Conservation (phyloP, 35 echinoderm and acorn worm species). For the Ptychodera flava region DNA sequence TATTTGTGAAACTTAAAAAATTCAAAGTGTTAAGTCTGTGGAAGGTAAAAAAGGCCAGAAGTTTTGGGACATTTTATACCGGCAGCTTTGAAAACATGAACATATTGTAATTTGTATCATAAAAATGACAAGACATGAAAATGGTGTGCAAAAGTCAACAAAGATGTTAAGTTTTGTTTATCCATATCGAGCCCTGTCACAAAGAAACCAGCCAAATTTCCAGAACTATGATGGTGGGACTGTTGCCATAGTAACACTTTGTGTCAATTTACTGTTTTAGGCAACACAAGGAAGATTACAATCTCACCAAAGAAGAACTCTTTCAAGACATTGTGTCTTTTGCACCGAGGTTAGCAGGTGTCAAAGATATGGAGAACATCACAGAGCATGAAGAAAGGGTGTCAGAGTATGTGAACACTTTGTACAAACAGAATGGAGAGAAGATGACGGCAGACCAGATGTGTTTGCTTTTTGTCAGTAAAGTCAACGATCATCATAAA, state of each 20-base stretch:
- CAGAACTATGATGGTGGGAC: too few species aligned
- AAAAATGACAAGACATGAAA: background rate
- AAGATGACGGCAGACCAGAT: background rate
- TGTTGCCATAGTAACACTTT: too few species aligned
- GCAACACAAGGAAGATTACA: conserved; percentile 75
- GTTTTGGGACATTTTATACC: too few species aligned
- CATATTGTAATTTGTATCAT: background rate
- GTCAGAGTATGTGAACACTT: background rate
- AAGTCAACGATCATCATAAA: background rate
- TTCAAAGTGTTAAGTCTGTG: too few species aligned
- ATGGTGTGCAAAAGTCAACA: background rate
- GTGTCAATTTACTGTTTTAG: conserved; percentile 23
- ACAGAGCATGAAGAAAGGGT: background rate
- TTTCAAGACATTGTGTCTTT: conserved; percentile 68
- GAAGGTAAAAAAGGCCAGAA: too few species aligned
- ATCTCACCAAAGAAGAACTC: conserved; percentile 36
- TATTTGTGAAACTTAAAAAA: too few species aligned
- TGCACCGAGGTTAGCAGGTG: background rate
- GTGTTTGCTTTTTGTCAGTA: background rate
- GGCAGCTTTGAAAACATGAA: too few species aligned
- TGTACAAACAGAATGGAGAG: background rate
- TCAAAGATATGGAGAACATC: background rate
- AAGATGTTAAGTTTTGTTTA: background rate
- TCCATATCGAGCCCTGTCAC: background rate
- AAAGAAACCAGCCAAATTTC: too few species aligned